phyloP scores from a whole-genome alignment of 2,888 invertebrate genomes.

The Anaspis maculata region DNA sequence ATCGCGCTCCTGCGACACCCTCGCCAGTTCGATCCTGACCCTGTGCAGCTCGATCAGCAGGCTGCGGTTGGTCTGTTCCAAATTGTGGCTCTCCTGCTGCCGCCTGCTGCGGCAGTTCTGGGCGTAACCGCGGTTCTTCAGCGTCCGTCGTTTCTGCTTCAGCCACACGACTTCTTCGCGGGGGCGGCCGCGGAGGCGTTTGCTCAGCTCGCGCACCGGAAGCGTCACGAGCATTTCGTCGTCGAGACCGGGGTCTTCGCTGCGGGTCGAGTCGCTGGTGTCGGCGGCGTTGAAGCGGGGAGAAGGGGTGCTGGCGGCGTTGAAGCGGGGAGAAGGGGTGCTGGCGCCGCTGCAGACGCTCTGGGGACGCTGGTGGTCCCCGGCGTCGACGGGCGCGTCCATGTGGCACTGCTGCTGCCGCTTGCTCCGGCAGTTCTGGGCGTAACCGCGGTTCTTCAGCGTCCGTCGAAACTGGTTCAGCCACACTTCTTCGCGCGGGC shows the following conservation, averaged over 20 bases:
- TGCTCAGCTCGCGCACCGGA: constrained; percentile 89
- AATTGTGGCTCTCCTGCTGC: constrained; percentile 67
- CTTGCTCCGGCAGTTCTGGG: constrained; percentile 93
- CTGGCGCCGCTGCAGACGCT: constrained; percentile 62
- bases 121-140: constrained; percentile 94
- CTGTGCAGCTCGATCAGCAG: constrained; percentile 70
- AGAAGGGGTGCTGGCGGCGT: constrained; percentile 55
- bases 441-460: constrained; percentile 91
- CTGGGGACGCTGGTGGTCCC: constrained; percentile 46
- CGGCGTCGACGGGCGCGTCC: constrained; percentile 21
- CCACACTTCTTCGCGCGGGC: constrained; percentile 82
- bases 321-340: constrained; percentile 57
- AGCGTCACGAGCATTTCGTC: constrained; percentile 83
- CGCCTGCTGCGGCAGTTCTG: constrained; percentile 94
- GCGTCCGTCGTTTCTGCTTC: constrained; percentile 88
- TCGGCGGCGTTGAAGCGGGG: constrained; percentile 44
- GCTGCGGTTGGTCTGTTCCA: constrained; percentile 77
- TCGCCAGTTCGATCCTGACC: constrained; percentile 62
- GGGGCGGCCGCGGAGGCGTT: constrained; percentile 84
- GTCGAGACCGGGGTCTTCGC: constrained; percentile 61
- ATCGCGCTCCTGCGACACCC: constrained; percentile 74
- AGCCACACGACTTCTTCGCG: constrained; percentile 83
- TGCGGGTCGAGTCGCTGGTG: constrained; percentile 47
- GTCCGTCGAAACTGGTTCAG: constrained; percentile 92
- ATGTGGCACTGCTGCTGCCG: constrained; percentile 74